Base-by-base conservation (phyloP, 2,113 vertebrate genomes). In the Aegotheles bennettii region DNA sequence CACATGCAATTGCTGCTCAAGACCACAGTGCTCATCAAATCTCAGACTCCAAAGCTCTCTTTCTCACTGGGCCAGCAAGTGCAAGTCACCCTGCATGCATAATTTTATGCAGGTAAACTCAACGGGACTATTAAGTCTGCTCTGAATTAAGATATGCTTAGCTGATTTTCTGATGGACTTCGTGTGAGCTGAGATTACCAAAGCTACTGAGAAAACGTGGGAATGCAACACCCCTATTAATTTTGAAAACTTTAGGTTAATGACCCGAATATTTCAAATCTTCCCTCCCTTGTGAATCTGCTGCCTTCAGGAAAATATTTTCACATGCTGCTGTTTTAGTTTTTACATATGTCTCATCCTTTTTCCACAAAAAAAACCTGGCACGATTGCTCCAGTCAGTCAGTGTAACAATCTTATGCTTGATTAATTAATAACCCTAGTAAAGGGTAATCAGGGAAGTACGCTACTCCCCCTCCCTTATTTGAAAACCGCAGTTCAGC, bases 371-470 rank as follows among this genome's bases (percentile, higher is more conserved):
- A 33, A 65, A 45, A 45, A 48, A 48, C 20, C 42, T 70, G 61
- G 16, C 43, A 48, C 60, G 79, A 89, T 93, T 91, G 82, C 87
- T 92, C 89, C 78, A 94, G 47, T 92, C 85, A 93, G 81, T 92
- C 76, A 75, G 28, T 86, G 57, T 76, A 96, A 92, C 6, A 50
- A 93, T 83, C 85, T 89, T 89, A 40, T 75, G 59, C 93, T 96
- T 80, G 64, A 96, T 97, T 97, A 98, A 97, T 98, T 98, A 97
- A 96, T 81, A 96, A 92, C 93, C 64, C 75, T 23, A 20, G 78
- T 47, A 47, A 80, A 92, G 45, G 75, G 70, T 78, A 87, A 94
- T 96, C 94, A 95, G 84, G 82, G 85, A 87, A 63, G 59, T 40
- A 64, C 19, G 63, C 12, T 38, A 9, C 95, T 94, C 90, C 95